Conservation (phyloP, 2,113 vertebrate genomes). For the Myiozetetes cayanensis region DNA sequence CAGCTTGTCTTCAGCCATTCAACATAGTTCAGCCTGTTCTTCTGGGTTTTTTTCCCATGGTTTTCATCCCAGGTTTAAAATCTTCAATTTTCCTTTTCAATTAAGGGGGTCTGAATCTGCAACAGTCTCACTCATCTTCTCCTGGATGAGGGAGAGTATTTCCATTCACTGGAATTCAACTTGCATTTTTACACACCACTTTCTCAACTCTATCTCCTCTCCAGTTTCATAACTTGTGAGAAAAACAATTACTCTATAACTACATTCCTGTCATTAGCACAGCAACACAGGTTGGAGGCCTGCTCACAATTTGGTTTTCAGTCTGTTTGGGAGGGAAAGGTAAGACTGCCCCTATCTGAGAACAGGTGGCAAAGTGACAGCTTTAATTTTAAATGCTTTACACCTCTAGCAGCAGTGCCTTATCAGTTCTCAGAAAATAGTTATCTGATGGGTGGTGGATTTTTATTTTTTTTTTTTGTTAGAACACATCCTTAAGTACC, state of each 20-base stretch:
- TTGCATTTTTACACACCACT: neutral
- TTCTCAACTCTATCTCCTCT: neutral
- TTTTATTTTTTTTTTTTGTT: neutral
- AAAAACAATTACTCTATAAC: neutral
- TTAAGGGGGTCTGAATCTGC: neutral
- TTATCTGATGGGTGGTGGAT: neutral
- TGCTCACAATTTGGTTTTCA: neutral
- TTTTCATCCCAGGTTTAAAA: neutral
- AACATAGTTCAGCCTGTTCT: neutral
- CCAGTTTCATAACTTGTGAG: neutral
- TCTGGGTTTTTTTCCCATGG: neutral
- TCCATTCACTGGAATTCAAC: neutral
- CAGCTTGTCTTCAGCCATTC: neutral
- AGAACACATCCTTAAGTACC: neutral
- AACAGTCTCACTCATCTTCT: neutral
- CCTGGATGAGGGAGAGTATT: neutral
- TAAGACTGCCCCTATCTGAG: neutral
- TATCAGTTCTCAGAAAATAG: neutral
- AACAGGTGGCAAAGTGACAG: neutral
- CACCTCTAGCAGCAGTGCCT: neutral
- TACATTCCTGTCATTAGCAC: neutral
- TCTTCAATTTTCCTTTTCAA: neutral
- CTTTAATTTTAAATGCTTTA: neutral
- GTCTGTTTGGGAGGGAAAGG: neutral
- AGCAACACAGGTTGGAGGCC: neutral